phyloP scores from a whole-genome alignment of 2,888 invertebrate species.

The Trichogramma evanescens region DNA sequence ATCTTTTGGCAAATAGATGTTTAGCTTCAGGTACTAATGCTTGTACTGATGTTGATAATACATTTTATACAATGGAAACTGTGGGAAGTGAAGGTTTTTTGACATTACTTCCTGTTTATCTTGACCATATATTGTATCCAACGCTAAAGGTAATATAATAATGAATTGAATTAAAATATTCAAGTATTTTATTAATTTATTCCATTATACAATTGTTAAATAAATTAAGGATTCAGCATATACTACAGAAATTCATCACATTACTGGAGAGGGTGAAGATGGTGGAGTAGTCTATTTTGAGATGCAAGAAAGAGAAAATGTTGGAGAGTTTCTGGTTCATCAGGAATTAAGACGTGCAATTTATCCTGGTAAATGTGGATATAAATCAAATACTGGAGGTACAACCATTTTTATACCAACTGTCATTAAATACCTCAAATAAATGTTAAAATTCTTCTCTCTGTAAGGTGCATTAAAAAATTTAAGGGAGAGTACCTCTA shows the following conservation, averaged over 20 bases:
- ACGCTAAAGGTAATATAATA: slow-evolving; percentile 57
- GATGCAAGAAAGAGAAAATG: slow-evolving; percentile 82
- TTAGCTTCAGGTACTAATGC: slow-evolving; percentile 89
- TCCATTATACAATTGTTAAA: not conserved
- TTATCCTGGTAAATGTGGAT: slow-evolving; percentile 77
- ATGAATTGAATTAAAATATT: not conserved
- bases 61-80: slow-evolving; percentile 82
- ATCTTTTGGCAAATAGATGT: slow-evolving; percentile 81
- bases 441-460: slow-evolving; percentile 1
- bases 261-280: slow-evolving; percentile 81
- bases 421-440: not conserved
- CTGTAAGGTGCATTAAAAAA: slow-evolving; percentile 62
- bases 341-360: slow-evolving; percentile 60
- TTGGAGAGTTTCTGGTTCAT: slow-evolving; percentile 66
- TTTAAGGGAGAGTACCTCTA: slow-evolving; percentile 71
- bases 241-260: slow-evolving; percentile 85
- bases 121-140: slow-evolving; percentile 84
- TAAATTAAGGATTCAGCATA: slow-evolving; percentile 68
- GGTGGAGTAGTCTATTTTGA: slow-evolving; percentile 95
- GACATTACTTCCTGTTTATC: slow-evolving; percentile 79
- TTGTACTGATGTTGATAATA: slow-evolving; percentile 81
- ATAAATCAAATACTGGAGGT: slow-evolving; percentile 80
- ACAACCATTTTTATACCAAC: slow-evolving; percentile 4
- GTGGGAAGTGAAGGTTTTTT: slow-evolving; percentile 83
- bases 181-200: slow-evolving; percentile 4